These are phyloP conservation scores for Anodontia alba DNA, from an alignment of 2,888 invertebrate genomes.

Conservation along the genomic window DNA sequence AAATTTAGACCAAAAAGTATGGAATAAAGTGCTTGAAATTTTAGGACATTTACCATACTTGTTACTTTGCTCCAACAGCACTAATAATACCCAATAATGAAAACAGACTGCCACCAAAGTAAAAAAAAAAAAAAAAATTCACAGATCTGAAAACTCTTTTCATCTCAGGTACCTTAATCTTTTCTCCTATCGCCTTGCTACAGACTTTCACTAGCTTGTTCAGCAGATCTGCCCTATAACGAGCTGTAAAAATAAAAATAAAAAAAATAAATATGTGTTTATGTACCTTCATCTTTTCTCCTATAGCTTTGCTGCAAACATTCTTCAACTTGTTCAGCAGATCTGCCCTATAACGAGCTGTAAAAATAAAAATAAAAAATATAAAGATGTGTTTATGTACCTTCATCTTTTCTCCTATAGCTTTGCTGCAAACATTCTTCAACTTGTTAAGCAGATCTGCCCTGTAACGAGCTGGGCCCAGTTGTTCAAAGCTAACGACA, in stretches of 20 bases:
- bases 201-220: conserved; percentile 98
- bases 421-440: conserved; percentile 98
- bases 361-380: conserved; percentile 73
- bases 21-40: no score
- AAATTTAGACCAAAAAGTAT: no score
- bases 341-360: conserved; percentile 94
- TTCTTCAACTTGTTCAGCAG: conserved; percentile 98
- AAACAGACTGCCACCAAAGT: no score
- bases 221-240: conserved; percentile 96
- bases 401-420: conserved; percentile 99
- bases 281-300: conserved; percentile 96
- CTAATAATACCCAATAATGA: no score
- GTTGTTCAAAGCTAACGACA: no score
- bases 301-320: conserved; percentile 97
- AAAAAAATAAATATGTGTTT: not conserved
- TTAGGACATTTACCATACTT: no score
- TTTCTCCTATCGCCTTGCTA: conserved; percentile 98
- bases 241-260: conserved; percentile 86
- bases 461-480: conserved; percentile 91
- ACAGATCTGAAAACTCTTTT: no score
- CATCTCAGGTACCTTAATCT: conserved; percentile 94
- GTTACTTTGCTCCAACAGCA: no score
- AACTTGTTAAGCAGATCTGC: conserved; percentile 97
- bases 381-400: conserved; percentile 74
- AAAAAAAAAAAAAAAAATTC: no score